Base-by-base conservation (phyloP, 2,888 invertebrate species). In the Resseliella maxima region DNA sequence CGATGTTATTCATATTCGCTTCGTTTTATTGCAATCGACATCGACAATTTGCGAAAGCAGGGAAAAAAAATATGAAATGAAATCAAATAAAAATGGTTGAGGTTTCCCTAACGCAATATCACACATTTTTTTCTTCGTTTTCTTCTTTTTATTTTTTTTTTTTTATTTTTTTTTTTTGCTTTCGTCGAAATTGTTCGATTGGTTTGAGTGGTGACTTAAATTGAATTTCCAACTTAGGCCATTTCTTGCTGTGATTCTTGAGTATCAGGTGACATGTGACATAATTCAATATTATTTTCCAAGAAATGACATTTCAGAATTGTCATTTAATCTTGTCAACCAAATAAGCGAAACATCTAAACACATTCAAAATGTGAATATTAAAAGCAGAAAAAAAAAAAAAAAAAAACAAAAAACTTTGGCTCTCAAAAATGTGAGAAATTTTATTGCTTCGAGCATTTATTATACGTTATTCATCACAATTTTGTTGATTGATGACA, bases 401-500 rank as follows among this genome's bases (percentile, higher is more conserved):
- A 6, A 5, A 0, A 15, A 59, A 59, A 59, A 59, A 59, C 0
- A 15, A 10, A 59, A 59, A 5, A 59, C n/a, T n/a, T n/a, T n/a
- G n/a, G n/a, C n/a, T n/a, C n/a, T n/a, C 41, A 59, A n/a, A 59
- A 3, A 59, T 27, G 24, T 27, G 59, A n/a, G 59, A 59, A 59
- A 24, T 59, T n/a, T 59, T 59, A 59, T 59, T 59, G 27, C 24
- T 27, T 12, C 59, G 6, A 27, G 50, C 59, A 59, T 59, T 59
- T 24, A 3, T n/a, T n/a, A 12, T 12, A 18, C 50, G 27, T 59
- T 27, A 27, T 59, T 59, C 59, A 59, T 59, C 24, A 59, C 24
- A 59, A 59, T 24, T 27, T n/a, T 59, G 59, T 59, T n/a, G 59
- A 59, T 59, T 59, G 59, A 59, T 59, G 27, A 59, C 59, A 59